Evolutionary conservation across 1,140 invertebrate species (phyloP).

Genomic region (Heliconius hermathena): DNA sequence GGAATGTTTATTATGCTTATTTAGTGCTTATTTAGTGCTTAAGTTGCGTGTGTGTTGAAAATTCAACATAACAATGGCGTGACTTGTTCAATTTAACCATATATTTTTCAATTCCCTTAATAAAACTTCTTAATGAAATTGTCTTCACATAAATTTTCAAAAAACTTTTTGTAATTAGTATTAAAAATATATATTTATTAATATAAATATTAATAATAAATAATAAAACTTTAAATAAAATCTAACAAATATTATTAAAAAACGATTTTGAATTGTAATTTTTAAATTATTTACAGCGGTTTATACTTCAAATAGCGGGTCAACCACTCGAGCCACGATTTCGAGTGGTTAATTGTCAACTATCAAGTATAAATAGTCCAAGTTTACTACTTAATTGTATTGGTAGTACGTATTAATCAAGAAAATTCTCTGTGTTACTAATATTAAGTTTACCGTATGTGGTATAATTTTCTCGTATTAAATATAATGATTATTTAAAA

Average conservation of each 20-base stretch:
- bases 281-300: background rate
- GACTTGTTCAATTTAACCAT: slow-evolving; percentile 57
- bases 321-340: slow-evolving; percentile 28
- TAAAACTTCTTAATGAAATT: background rate
- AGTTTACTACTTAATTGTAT: slow-evolving; percentile 16
- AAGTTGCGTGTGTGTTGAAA: slow-evolving; percentile 57
- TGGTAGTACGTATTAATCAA: background rate
- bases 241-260: background rate
- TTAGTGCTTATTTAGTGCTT: slow-evolving; percentile 55
- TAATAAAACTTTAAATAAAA: background rate
- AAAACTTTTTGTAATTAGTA: background rate
- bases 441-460: background rate
- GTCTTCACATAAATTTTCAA: background rate
- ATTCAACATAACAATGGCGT: slow-evolving; percentile 63
- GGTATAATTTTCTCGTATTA: background rate
- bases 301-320: slow-evolving; percentile 17
- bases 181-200: no score
- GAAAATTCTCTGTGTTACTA: background rate
- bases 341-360: slow-evolving; percentile 51
- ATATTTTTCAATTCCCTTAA: background rate
- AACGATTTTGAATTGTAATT: background rate
- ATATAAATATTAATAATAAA: background rate
- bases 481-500: background rate
- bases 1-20: slow-evolving; percentile 38
- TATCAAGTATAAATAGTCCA: slow-evolving; percentile 27